A percentile compares a stretch with the other conserved stretches of the same genome.
Evolutionary conservation across 2,888 invertebrate genomes (phyloP).

Genomic region (Dendrolimus pini): DNA sequence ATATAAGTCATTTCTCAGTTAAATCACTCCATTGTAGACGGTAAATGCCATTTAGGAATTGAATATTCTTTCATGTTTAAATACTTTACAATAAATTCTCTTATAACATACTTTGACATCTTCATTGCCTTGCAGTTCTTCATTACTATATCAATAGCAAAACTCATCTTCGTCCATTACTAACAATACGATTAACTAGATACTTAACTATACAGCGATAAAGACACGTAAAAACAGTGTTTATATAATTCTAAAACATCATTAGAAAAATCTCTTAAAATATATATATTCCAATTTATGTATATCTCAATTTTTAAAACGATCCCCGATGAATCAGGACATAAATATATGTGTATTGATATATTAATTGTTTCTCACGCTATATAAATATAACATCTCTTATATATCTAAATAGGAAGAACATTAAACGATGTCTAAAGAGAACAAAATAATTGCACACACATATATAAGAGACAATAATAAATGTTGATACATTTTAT

Average conservation of each 20-base stretch:
- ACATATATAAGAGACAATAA: slow-evolving; percentile 47
- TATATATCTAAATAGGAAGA: slow-evolving; percentile 66
- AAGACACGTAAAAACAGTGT: slow-evolving; percentile 63
- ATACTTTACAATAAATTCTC: slow-evolving; percentile 25
- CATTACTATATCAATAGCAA: slow-evolving; percentile 36
- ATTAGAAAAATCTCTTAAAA: slow-evolving; percentile 73
- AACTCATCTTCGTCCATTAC: slow-evolving; percentile 25
- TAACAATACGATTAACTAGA: slow-evolving; percentile 43
- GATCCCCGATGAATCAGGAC: slow-evolving; percentile 37
- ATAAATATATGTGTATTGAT: slow-evolving; percentile 35
- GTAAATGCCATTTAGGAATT: slow-evolving; percentile 76
- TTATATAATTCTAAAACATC: slow-evolving; percentile 56
- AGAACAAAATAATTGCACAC: slow-evolving; percentile 68
- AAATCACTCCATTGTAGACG: slow-evolving; percentile 68
- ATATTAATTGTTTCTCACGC: slow-evolving; percentile 48
- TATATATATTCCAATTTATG: slow-evolving; percentile 73
- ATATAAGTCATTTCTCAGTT: slow-evolving; percentile 57
- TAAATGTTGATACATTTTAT: slow-evolving; percentile 11
- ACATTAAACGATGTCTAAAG: slow-evolving; percentile 55
- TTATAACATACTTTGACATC: background rate
- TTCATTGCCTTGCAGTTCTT: slow-evolving; percentile 4
- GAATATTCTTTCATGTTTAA: slow-evolving; percentile 46
- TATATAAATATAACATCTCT: slow-evolving; percentile 66
- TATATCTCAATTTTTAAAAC: slow-evolving; percentile 65
- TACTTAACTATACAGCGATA: slow-evolving; percentile 59